Conservation (phyloP, 1,140 invertebrate genomes). For the Protaetia brevitarsis region DNA sequence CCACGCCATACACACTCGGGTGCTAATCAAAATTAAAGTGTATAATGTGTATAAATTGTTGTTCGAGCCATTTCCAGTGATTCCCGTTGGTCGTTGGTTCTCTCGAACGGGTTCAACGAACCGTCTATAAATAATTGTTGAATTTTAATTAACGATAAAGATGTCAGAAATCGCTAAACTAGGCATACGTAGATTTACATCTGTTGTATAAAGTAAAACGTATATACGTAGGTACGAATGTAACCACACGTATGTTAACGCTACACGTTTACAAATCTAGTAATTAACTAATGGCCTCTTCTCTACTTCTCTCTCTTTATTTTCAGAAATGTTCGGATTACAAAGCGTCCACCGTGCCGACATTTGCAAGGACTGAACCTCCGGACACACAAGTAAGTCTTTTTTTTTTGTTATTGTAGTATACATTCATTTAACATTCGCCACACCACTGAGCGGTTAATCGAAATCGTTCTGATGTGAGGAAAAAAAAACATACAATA, state of each 20-base stretch:
- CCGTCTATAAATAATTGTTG: conserved; percentile 15
- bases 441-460: background rate
- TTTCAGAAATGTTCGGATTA: conserved; percentile 92
- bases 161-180: background rate
- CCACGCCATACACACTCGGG: too few relatives aligned
- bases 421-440: background rate
- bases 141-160: conserved; percentile 8
- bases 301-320: conserved; percentile 27
- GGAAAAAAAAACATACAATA: background rate
- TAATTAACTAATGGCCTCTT: conserved; percentile 24
- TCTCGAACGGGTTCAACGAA: background rate
- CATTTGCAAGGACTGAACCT: conserved; percentile 91
- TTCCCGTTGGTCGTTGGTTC: too few relatives aligned
- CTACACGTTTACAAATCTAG: background rate
- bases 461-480: too few relatives aligned
- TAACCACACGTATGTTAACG: too few relatives aligned
- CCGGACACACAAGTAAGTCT: conserved; percentile 79
- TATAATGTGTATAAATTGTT: background rate
- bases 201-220: background rate
- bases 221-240: background rate
- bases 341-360: conserved; percentile 80
- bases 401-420: background rate
- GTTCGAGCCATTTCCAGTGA: background rate
- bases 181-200: background rate
- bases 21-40: too few relatives aligned